Evolutionary conservation across 2,888 invertebrate genomes (phyloP), one percentile per base, ranked within the genome.

Genomic region (Acanthoscelides obtectus): DNA sequence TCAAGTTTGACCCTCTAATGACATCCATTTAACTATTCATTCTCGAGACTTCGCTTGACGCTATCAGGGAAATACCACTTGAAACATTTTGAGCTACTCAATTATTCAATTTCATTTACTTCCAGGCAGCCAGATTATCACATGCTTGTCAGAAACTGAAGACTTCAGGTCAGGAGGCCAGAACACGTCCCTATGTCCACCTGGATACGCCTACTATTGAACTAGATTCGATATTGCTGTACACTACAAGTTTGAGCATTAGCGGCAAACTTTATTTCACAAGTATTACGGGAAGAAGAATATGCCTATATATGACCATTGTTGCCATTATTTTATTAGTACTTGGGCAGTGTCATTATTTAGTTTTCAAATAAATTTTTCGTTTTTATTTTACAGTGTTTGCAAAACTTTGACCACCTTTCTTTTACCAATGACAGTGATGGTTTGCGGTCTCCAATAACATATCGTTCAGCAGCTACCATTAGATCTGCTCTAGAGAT

Each of bases 141-240:
- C 89, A 89, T 12, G 91, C 92, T 65, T 94, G 94, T 79, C 88
- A 89, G 22, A 88, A 88, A 76, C 89, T 93, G n/a, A 91, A 91
- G 83, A 88, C 88, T 20, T 90, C 92, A 71, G 95, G 95, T 0
- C 94, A 94, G 84, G 93, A 93, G 84, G 88, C 94, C 69, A 88
- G 94, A 70, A 90, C 91, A 19, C 88, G 94, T 0, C 94, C 94
- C 0, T 94, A 93, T 82, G 91, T 93, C 1, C 94, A 94, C 85
- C 93, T 93, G 83, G 91, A 91, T 79, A 93, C 93, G 8, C 88
- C 94, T 0, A 90, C 90, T 69, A 89, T 90, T 77, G 93, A 94
- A 86, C 88, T 95, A 77, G 91, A 92, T 79, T 90, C 94, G 0
- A 90, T 95, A 73, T 87, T 95, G 25, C 86, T 94, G 76, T 95